Percentiles rank a stretch among this genome's conserved stretches.
Evolutionary conservation across 2,113 vertebrate species (phyloP).

Genomic region (Alexandromys fortis): DNA sequence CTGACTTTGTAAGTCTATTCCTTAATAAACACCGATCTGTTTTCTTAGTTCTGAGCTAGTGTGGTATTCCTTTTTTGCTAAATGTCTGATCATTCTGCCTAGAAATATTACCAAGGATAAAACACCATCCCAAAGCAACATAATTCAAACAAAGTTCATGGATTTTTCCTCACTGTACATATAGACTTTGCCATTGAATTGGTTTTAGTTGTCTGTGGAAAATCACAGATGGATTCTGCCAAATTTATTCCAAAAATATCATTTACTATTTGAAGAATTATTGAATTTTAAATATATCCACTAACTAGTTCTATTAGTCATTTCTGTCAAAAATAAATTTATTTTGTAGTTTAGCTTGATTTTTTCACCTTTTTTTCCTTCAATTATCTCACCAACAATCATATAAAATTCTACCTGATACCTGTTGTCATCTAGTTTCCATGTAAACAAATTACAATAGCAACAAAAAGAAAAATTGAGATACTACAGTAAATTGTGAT

Average conservation of each 20-base stretch:
- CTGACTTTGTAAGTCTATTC: no score
- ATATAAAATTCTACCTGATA: neutral
- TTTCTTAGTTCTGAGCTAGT: no score
- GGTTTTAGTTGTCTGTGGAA: neutral
- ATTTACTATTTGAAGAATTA: neutral
- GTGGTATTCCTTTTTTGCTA: no score
- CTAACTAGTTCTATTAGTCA: neutral
- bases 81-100: neutral
- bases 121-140: neutral
- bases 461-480: neutral
- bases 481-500: neutral
- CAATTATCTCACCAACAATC: neutral
- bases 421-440: neutral
- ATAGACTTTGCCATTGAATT: neutral
- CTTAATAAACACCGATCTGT: no score
- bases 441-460: neutral
- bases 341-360: neutral
- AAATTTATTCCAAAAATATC: neutral
- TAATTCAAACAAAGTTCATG: neutral
- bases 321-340: neutral
- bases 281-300: neutral
- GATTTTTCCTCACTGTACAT: neutral
- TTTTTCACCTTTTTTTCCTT: neutral
- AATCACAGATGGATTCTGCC: neutral
- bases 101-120: neutral